Base-by-base conservation (phyloP, 2,113 vertebrate genomes). In the Protomyctophum bolini region DNA sequence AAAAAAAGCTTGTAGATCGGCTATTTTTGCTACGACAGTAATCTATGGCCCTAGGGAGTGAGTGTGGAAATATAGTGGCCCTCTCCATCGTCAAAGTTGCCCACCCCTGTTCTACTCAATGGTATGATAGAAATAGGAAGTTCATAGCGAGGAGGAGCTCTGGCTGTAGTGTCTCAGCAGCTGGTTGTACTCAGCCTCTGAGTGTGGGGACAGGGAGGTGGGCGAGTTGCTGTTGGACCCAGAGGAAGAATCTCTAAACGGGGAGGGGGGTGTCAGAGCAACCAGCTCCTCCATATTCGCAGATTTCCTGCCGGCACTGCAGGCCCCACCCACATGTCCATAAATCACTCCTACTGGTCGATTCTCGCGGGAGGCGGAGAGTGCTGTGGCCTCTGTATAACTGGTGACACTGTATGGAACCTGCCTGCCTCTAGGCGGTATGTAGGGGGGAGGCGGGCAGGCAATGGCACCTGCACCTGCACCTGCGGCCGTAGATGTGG, bases 101-200 rank as follows among this genome's bases (percentile, higher is more conserved):
- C n/a, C n/a, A n/a, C n/a, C n/a, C n/a, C n/a, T n/a, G n/a, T 21
- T 21, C 21, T 21, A 41, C 33, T 41, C 33, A 41, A 41, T 6
- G 33, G 33, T 41, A 41, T 3, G 33, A 41, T 3, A 41, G 33
- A 41, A 41, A 41, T 41, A 28, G 21, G 2, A 28, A n/a, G 70
- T 89, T 95, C 94, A 99, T 88, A 99, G 93, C 0, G 98, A 99
- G 72, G 98, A 99, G 66, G 98, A 99, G 90, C 97, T 99, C 91
- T 99, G 98, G 83, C 95, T 94, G 90, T 97, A 98, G 91, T 99
- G 97, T 91, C 94, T 94, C 85, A 98, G 95, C 89, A 98, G 94
- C 0, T 94, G 95, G 90, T 98, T 96, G 0, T 97, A 98, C 70
- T 96, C 96, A 0, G 93, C 95, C 89, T 97, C 97, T 0, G 97